Conservation (phyloP, 2,888 invertebrate genomes). For the Caenorhabditis afra region DNA sequence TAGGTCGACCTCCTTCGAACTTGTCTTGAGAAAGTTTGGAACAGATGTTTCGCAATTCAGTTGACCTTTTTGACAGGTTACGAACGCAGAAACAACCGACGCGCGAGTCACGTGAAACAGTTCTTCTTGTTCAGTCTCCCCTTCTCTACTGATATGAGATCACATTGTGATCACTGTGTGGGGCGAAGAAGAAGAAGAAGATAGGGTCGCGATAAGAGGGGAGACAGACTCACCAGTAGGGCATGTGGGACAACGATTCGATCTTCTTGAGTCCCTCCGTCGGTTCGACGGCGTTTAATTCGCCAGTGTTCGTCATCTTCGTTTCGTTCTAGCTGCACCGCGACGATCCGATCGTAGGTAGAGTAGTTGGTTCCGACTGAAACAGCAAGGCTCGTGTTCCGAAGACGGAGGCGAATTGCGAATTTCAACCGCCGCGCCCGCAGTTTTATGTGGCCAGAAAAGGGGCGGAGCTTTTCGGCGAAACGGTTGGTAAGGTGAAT, state of each 20-base stretch:
- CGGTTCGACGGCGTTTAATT: conserved; percentile 14
- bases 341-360: conserved; percentile 1
- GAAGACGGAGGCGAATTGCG: neutral
- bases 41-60: no score
- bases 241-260: conserved; percentile 56
- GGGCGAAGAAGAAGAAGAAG: neutral
- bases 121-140: neutral
- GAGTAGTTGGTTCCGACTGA: conserved; percentile 20
- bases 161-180: conserved; percentile 40
- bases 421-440: neutral
- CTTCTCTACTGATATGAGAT: conserved; percentile 43
- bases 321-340: neutral
- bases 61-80: neutral
- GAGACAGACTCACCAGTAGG: conserved; percentile 54
- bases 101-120: conserved; percentile 43
- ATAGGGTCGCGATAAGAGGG: conserved; percentile 21
- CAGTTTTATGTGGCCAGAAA: conserved; percentile 27
- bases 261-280: conserved; percentile 52
- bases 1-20: no score
- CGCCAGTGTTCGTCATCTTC: conserved; percentile 43
- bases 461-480: conserved; percentile 23
- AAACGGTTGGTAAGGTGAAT: conserved; percentile 4
- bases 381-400: conserved; percentile 13
- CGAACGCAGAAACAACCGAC: neutral
- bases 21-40: no score